Percentiles rank a stretch among this genome's conserved stretches.
Conservation (phyloP, 1,140 invertebrate species). For the Odontomachus brunneus region DNA sequence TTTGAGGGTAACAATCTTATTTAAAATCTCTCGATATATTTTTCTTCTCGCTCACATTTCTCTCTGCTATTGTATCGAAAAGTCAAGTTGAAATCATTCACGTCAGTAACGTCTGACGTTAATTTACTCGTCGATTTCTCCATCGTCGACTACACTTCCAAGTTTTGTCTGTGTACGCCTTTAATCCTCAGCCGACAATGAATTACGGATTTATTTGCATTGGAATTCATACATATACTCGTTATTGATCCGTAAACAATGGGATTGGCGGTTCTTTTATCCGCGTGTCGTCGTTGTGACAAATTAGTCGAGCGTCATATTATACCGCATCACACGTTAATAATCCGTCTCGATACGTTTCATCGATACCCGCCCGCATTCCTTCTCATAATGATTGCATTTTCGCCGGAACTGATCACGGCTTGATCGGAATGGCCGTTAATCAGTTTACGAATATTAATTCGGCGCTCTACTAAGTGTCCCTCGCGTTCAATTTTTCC, state of each 20-base stretch:
- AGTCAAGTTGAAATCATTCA: not conserved
- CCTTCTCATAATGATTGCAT: not conserved
- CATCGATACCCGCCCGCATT: not conserved
- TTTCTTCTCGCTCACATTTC: too few relatives aligned
- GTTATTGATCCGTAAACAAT: slow-evolving; percentile 49
- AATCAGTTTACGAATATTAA: slow-evolving; percentile 21
- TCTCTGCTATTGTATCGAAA: too few relatives aligned
- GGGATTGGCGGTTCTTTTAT: not conserved
- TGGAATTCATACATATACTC: slow-evolving; percentile 6
- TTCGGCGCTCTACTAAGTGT: not conserved
- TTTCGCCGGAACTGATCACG: not conserved
- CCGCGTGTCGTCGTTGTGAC: slow-evolving; percentile 3
- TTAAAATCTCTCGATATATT: too few relatives aligned
- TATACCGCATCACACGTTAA: not conserved
- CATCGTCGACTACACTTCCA: not conserved
- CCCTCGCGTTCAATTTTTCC: slow-evolving; percentile 22
- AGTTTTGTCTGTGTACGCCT: not conserved
- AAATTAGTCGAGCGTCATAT: not conserved
- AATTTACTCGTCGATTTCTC: slow-evolving; percentile 1
- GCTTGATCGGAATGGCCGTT: not conserved
- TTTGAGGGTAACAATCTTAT: too few relatives aligned
- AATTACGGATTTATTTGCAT: slow-evolving; percentile 23
- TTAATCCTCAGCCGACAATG: not conserved
- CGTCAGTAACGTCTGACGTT: slow-evolving; percentile 2
- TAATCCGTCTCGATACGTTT: slow-evolving; percentile 13